Evolutionary conservation across 2,113 vertebrate species (phyloP), one percentile per base, ranked within the genome.

Genomic region (Lipophrys pholis): DNA sequence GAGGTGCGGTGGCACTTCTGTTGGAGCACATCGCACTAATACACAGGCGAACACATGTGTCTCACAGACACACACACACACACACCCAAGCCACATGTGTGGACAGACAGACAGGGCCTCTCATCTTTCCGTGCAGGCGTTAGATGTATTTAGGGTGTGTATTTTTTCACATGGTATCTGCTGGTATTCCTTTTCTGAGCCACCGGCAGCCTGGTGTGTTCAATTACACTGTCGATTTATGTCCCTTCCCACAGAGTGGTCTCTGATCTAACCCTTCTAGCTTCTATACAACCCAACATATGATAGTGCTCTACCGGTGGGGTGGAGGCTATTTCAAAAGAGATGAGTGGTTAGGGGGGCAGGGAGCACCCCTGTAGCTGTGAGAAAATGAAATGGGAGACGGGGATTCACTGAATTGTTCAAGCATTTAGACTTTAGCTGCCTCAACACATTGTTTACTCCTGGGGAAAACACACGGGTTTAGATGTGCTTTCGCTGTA

Each of bases 161-260:
- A 35, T 86, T 82, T 83, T 84, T 75, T 86, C 89, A 85, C 77
- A 89, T 86, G 76, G 39, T 82, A 78, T 90, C 80, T 83, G 65
- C 77, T 76, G 78, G 73, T 87, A 77, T 88, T 89, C 88, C 81
- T 67, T 75, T 83, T 82, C 75, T 80, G 69, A 85, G 77, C 84
- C 79, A 69, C 81, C 82, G 80, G 81, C 81, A 71, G 80, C 84
- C 84, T 78, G 84, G 81, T 91, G 89, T 78, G 73, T 90, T 89
- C 89, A 90, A 88, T 91, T 91, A 91, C 83, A 82, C 82, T 69
- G 80, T 82, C 60, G 48, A 85, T 87, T 87, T 88, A 87, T 89
- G 88, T 83, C 77, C 74, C 83, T 81, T 87, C 85, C 82, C 87
- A 88, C 89, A 90, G 87, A 80, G 72, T 77, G 54, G 85, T 65